Base-by-base conservation (phyloP, 2,113 vertebrate genomes). In the Rhabdomys dilectus region DNA sequence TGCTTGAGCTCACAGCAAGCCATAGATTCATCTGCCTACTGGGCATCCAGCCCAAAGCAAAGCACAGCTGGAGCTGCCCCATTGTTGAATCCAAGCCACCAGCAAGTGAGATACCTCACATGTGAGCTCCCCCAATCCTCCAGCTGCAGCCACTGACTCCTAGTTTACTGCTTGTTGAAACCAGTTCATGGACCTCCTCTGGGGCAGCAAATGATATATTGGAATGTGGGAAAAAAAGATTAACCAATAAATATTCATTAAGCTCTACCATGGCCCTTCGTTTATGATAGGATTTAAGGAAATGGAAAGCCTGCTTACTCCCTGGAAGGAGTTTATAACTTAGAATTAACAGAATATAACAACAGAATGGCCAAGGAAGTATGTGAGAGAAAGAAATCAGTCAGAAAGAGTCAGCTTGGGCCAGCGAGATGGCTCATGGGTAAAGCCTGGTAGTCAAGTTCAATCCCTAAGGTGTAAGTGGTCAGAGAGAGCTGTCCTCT, bases 161-260 rank as follows among this genome's bases (percentile, higher is more conserved):
- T 68, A 34, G 87, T 91, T 68, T 64, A 29, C 68, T 96, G 87
- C 88, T 94, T 87, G 80, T 94, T 86, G 86, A 96, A 96, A 97
- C 68, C 0, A 64, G 82, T 84, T 91, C 92, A 70, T 75, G 56
- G 77, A 77, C 70, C 62, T 34, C 0, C 77, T 96, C 91, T 22
- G 56, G 86, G 81, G 56, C 80, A 93, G 72, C 81, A 94, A 34
- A 88, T 58, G 58, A 48, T 88, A 80, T 91, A 66, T 82, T 6
- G 42, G 75, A 97, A 97, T 96, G 58, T 10, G n/a, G 72, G 9
- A 4, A 3, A 1, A 10, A 10, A 62, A 48, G 72, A 82, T 77
- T 9, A 92, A 48, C 81, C 81, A 62, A 58, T 93, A 91, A 95
- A 89, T 95, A 95, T 68, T 86, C 95, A 87, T 91, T 85, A 96